These are phyloP conservation scores for Eospalax fontanierii DNA, from an alignment of 2,797 vertebrate genomes.

Conservation along the genomic window DNA sequence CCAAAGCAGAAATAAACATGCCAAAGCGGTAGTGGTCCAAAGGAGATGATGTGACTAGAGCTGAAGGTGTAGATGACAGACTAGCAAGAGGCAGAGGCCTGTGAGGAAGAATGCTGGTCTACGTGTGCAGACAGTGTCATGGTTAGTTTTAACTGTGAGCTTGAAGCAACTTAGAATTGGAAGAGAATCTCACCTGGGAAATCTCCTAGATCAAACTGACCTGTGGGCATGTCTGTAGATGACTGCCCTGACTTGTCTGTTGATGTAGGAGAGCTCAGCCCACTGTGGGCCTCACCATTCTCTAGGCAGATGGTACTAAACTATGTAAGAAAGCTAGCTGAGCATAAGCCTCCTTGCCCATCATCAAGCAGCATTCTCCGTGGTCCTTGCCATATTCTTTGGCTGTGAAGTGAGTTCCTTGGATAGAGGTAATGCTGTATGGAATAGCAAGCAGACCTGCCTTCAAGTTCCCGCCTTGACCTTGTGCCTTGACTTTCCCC, in stretches of 20 bases:
- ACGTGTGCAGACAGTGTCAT: not conserved
- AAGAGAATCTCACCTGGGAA: not conserved
- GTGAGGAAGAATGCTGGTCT: not conserved
- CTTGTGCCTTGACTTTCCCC: no score
- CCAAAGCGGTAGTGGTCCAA: not conserved
- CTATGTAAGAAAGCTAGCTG: not conserved
- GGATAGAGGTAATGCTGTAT: not conserved
- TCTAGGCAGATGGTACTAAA: not conserved
- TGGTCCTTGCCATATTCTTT: not conserved
- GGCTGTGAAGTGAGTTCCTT: not conserved
- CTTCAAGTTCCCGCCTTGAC: not conserved
- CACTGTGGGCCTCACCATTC: not conserved
- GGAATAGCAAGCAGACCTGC: not conserved
- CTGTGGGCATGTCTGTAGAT: not conserved
- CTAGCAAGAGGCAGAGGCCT: not conserved
- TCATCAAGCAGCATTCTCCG: not conserved
- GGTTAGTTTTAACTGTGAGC: not conserved
- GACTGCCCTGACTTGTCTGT: not conserved
- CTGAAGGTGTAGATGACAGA: not conserved
- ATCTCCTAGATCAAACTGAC: not conserved
- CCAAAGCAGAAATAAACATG: constrained; percentile 47
- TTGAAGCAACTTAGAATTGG: not conserved
- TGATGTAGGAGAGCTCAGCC: not conserved
- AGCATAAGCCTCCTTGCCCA: not conserved
- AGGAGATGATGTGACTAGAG: not conserved